Conservation (phyloP, 1,140 invertebrate genomes). For the Pristionchus pacificus region DNA sequence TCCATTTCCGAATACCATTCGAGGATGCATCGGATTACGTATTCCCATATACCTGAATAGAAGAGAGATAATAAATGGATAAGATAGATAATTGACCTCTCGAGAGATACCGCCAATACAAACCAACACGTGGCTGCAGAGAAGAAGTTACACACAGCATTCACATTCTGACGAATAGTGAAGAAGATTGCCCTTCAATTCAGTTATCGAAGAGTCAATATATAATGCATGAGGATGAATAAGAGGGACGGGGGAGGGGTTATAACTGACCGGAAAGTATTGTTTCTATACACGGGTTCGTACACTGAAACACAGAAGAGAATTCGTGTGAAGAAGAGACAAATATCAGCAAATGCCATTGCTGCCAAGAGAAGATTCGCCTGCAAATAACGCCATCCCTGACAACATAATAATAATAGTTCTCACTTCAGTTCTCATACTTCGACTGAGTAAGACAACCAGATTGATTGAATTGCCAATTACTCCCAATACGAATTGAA, state of each 20-base stretch:
- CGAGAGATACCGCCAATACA: not conserved
- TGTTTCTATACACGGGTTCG: not conserved
- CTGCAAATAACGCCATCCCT: too few species aligned
- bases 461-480: not conserved
- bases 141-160: not conserved
- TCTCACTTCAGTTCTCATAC: not conserved
- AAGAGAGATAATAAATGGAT: too few species aligned
- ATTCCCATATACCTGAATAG: not conserved
- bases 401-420: not conserved
- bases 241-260: not conserved
- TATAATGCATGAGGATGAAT: too few species aligned
- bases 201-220: too few species aligned
- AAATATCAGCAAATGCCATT: not conserved
- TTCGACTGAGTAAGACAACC: not conserved
- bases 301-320: not conserved
- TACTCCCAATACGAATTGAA: not conserved
- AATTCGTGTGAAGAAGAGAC: not conserved
- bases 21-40: not conserved
- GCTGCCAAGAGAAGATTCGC: not conserved
- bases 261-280: not conserved
- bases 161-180: not conserved
- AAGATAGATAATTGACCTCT: not conserved
- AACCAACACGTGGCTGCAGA: not conserved
- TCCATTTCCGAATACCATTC: not conserved
- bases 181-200: not conserved